phyloP scores from a whole-genome alignment of 2,888 invertebrate genomes.

The Zonitis immaculata region DNA sequence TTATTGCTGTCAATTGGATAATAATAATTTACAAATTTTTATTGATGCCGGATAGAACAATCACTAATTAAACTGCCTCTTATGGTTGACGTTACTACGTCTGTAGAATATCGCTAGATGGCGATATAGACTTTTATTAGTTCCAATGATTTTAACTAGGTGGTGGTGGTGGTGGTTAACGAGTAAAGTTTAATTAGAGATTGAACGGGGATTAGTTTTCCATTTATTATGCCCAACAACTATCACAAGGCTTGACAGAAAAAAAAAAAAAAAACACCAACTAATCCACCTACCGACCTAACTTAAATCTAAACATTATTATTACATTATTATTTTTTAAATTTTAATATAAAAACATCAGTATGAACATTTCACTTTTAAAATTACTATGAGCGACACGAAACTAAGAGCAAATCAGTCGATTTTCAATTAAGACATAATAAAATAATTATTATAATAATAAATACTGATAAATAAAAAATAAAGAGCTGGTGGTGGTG shows the following conservation, averaged over 20 bases:
- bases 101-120: not conserved
- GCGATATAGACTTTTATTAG: not conserved
- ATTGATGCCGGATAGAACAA: conserved; percentile 29
- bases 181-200: conserved; percentile 24
- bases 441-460: conserved; percentile 15
- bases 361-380: conserved; percentile 38
- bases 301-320: conserved; percentile 32
- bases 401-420: conserved; percentile 42
- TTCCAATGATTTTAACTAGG: no score
- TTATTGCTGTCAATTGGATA: conserved; percentile 51
- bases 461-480: not conserved
- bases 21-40: conserved; percentile 38
- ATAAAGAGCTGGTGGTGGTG: not conserved
- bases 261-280: not conserved
- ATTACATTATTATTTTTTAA: conserved; percentile 25
- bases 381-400: conserved; percentile 41
- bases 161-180: no score
- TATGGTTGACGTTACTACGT: not conserved
- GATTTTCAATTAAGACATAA: conserved; percentile 15
- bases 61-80: conserved; percentile 4
- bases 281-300: conserved; percentile 31
- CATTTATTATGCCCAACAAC: conserved; percentile 37
- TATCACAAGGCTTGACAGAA: conserved; percentile 41
- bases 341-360: conserved; percentile 36
- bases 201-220: conserved; percentile 24